These are phyloP conservation scores for Neosilurus hyrtlii DNA, from an alignment of 2,797 vertebrate genomes.

Conservation along the genomic window DNA sequence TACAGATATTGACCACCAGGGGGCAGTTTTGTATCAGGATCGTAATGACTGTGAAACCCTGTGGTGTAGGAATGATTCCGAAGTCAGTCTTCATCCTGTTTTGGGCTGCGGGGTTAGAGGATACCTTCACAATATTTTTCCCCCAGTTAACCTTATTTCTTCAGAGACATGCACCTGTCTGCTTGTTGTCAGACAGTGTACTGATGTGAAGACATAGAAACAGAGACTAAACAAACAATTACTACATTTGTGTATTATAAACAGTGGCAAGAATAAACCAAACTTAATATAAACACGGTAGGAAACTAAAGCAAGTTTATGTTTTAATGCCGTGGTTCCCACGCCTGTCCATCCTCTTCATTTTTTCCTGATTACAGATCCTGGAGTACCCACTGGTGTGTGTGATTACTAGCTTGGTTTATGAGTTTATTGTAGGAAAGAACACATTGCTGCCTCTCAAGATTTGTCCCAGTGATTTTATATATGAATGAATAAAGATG, in stretches of 20 bases:
- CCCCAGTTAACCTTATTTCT: not conserved
- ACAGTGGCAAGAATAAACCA: not conserved
- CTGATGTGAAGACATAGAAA: not conserved
- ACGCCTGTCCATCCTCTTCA: not conserved
- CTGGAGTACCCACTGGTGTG: not conserved
- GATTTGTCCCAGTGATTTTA: not conserved
- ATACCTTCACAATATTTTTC: not conserved
- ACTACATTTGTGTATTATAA: conserved; percentile 8
- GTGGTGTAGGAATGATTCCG: not conserved
- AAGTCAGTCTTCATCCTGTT: not conserved
- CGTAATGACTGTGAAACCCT: not conserved
- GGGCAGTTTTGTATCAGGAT: conserved; percentile 41
- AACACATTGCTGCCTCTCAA: not conserved
- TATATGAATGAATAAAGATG: not conserved
- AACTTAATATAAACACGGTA: conserved; percentile 1
- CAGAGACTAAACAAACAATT: conserved; percentile 17
- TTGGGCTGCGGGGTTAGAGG: not conserved
- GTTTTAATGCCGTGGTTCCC: not conserved
- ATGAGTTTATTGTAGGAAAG: conserved; percentile 5
- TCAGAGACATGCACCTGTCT: conserved; percentile 15
- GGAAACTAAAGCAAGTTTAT: conserved; percentile 2
- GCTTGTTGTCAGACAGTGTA: not conserved
- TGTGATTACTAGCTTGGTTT: not conserved
- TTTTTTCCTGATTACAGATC: not conserved
- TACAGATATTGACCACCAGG: conserved; percentile 26